Percentiles rank a stretch among this genome's conserved stretches.
These are phyloP conservation scores for Adineta ricciae DNA, from an alignment of 2,888 invertebrate species.

Conservation along the genomic window DNA sequence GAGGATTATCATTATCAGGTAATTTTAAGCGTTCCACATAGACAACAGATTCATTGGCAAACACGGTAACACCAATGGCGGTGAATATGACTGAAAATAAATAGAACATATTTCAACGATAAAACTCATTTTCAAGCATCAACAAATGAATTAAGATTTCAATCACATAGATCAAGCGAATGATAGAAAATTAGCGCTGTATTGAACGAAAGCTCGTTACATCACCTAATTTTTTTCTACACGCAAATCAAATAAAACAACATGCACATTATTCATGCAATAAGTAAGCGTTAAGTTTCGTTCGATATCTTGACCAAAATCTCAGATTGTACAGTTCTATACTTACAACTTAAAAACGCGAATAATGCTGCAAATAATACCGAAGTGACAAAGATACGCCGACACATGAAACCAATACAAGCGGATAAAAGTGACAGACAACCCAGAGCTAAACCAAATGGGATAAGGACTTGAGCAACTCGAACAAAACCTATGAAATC, in stretches of 20 bases:
- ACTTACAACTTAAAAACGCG: conserved; percentile 7
- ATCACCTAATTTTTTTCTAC: too few relatives aligned
- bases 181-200: too few relatives aligned
- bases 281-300: too few relatives aligned
- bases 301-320: not conserved
- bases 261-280: too few relatives aligned
- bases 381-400: not conserved
- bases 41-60: not conserved
- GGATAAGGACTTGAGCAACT: not conserved
- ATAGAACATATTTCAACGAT: too few relatives aligned
- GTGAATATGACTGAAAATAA: not conserved
- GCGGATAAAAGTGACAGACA: not conserved
- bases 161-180: too few relatives aligned
- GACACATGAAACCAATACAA: not conserved
- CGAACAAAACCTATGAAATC: not conserved
- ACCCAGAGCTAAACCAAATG: not conserved
- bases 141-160: too few relatives aligned
- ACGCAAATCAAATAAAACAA: too few relatives aligned
- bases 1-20: not conserved
- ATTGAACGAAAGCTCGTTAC: too few relatives aligned
- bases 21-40: not conserved
- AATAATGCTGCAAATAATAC: not conserved
- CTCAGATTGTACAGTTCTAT: not conserved
- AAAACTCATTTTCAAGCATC: too few relatives aligned
- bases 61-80: not conserved